phyloP scores from a whole-genome alignment of 2,797 vertebrate genomes.

The Anomalospiza imberbis region DNA sequence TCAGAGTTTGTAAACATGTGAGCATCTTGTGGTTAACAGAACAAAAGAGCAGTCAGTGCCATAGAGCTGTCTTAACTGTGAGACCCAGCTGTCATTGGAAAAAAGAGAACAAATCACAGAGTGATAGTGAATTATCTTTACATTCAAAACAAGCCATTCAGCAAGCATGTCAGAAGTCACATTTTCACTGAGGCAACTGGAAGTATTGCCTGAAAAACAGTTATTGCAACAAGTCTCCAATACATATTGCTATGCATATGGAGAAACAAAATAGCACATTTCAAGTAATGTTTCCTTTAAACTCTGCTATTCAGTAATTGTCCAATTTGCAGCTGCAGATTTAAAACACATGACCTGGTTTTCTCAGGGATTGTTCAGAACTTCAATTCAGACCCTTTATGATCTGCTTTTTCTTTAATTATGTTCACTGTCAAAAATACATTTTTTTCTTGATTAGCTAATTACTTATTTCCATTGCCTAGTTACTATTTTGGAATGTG shows the following conservation, averaged over 20 bases:
- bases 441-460: not conserved
- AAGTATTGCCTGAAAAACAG: not conserved
- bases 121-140: not conserved
- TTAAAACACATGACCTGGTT: not conserved
- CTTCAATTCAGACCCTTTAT: not conserved
- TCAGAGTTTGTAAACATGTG: not conserved
- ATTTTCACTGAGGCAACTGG: not conserved
- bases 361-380: not conserved
- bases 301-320: not conserved
- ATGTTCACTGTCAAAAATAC: not conserved
- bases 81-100: not conserved
- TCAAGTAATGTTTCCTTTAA: not conserved
- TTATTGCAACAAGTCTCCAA: not conserved
- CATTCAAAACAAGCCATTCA: not conserved
- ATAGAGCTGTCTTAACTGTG: not conserved
- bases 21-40: not conserved
- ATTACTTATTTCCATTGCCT: not conserved
- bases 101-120: not conserved
- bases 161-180: not conserved
- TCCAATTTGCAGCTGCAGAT: not conserved
- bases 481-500: not conserved
- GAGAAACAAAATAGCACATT: not conserved
- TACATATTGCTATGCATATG: not conserved
- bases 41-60: not conserved
- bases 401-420: not conserved